Evolutionary conservation across 1,140 invertebrate species (phyloP), one percentile per base, ranked within the genome.

Genomic region (Calephelis virginiensis): DNA sequence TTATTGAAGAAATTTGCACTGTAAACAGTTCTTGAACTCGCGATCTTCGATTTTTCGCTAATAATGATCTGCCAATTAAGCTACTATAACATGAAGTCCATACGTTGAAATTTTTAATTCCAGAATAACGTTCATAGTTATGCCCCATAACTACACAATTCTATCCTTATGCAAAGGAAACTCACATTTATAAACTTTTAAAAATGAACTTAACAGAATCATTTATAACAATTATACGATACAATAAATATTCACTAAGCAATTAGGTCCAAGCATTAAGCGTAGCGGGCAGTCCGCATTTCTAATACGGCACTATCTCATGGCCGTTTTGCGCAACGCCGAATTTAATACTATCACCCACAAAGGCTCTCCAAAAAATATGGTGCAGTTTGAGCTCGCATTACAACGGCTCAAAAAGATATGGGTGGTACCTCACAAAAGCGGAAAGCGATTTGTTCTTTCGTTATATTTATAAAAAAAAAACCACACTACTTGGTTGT

Each of bases 301-400:
- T 67, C 70, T 46, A 74, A 67, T 71, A 63, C 68, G 70, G 72
- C 71, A 76, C 75, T 82, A 83, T 83, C 75, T 80, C 65, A 72
- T 72, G 75, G 67, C 71, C 67, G 63, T 69, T 66, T 61, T 72
- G 77, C 67, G 76, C 72, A 77, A 78, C 77, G 72, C 73, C 72
- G 65, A 85, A 89, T 87, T 85, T 85, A 86, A 63, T 78, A 75
- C 73, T 71, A 78, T 81, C 81, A 75, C 72, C 78, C 77, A 73
- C 82, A 82, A 84, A 84, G 85, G 81, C 83, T 69, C 74, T 71
- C 76, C 77, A 84, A 87, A 89, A 89, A 89, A 89, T 88, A 89
- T 86, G 86, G 84, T 74, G 74, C 71, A 78, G 79, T 86, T 89
- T 83, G 79, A 84, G 80, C 78, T 86, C 77, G 77, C 74, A 79